A percentile compares a stretch with the other conserved stretches of the same genome.
Conservation (phyloP, 2,888 invertebrate species). For the Mechanitis mazaeus region DNA sequence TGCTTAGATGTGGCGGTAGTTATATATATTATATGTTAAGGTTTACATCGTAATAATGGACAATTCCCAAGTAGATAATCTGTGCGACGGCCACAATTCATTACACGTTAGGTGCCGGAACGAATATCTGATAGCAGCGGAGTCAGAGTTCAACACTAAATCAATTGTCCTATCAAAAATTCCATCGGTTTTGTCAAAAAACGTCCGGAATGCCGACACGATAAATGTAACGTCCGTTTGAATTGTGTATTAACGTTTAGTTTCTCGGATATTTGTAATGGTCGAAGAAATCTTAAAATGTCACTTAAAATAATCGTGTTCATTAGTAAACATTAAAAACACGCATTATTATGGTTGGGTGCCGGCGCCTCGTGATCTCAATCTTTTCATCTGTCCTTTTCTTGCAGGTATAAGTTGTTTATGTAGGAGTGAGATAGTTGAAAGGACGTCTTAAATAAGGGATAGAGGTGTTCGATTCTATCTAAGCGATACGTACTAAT, state of each 20-base stretch:
- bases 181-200: constrained; percentile 25
- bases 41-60: constrained; percentile 3
- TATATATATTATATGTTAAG: too few relatives aligned
- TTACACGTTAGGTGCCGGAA: constrained; percentile 23
- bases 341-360: constrained; percentile 70
- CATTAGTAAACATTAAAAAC: constrained; percentile 76
- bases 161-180: constrained; percentile 32
- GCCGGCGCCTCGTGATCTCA: constrained; percentile 68
- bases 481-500: constrained; percentile 69
- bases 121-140: constrained; percentile 35
- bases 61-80: constrained; percentile 21
- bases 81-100: constrained; percentile 12
- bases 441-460: constrained; percentile 45
- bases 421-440: constrained; percentile 36
- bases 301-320: constrained; percentile 75
- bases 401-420: constrained; percentile 33
- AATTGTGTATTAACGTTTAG: constrained; percentile 5
- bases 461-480: constrained; percentile 67
- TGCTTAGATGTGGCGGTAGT: too few relatives aligned
- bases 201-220: constrained; percentile 15
- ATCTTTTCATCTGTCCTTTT: constrained; percentile 50
- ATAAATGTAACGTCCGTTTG: constrained; percentile 20
- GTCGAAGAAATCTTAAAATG: constrained; percentile 68
- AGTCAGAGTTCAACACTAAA: constrained; percentile 45
- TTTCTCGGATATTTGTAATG: constrained; percentile 44